Evolutionary conservation across 2,797 vertebrate species (phyloP).

Genomic region (Tachyglossus aculeatus): DNA sequence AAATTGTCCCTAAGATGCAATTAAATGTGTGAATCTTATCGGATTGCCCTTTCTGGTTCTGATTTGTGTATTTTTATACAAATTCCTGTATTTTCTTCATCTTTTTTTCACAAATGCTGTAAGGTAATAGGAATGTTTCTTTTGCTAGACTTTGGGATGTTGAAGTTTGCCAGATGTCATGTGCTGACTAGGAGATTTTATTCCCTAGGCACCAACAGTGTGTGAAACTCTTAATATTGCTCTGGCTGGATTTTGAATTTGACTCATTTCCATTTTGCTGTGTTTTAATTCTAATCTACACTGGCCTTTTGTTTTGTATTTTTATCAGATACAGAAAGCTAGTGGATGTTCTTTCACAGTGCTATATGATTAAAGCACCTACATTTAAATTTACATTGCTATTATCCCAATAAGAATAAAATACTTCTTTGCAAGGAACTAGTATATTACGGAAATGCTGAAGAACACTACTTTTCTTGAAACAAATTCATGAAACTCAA

Average conservation of each 20-base stretch:
- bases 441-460: conserved; percentile 55
- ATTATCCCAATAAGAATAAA: conserved; percentile 47
- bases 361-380: conserved; percentile 64
- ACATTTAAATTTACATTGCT: conserved; percentile 61
- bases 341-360: conserved; percentile 58
- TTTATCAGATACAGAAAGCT: no score
- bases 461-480: conserved; percentile 57
- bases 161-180: conserved; percentile 95
- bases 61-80: conserved; percentile 63
- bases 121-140: conserved; percentile 87
- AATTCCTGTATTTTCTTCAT: conserved; percentile 61
- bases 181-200: conserved; percentile 83
- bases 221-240: conserved; percentile 82
- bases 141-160: conserved; percentile 71
- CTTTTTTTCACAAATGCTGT: conserved; percentile 73
- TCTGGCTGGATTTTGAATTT: conserved; percentile 73
- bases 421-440: conserved; percentile 61
- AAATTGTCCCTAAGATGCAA: conserved; percentile 34
- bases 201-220: conserved; percentile 81
- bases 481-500: conserved; percentile 37
- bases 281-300: conserved; percentile 67
- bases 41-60: conserved; percentile 64
- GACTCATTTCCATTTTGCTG: conserved; percentile 62
- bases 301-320: conserved; percentile 68
- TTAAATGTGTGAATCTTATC: conserved; percentile 43